phyloP scores from a whole-genome alignment of 1,140 invertebrate genomes.

The Pogonomyrmex californicus region DNA sequence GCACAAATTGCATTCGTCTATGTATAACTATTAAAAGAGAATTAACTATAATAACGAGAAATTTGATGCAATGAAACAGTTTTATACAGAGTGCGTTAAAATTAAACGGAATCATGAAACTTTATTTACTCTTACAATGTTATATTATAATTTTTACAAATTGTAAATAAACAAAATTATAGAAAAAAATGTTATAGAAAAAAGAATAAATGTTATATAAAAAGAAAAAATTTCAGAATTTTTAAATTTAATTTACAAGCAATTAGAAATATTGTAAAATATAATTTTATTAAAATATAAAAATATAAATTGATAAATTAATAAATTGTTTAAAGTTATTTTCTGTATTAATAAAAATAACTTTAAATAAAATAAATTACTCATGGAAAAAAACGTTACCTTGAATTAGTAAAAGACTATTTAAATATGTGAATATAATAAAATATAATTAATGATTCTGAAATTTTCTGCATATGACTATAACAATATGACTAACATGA shows the following conservation, averaged over 20 bases:
- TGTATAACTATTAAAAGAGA: constrained; percentile 25
- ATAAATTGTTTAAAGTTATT: background rate
- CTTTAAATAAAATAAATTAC: background rate
- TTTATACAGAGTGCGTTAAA: background rate
- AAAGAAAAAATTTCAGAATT: background rate
- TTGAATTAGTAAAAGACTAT: background rate
- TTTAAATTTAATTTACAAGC: background rate
- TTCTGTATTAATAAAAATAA: background rate
- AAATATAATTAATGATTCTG: too few species aligned
- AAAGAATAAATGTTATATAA: too few species aligned
- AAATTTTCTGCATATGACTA: too few species aligned
- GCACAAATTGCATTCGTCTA: background rate
- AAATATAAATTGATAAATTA: background rate
- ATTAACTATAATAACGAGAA: constrained; percentile 24
- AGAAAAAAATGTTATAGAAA: too few species aligned
- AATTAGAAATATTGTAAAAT: background rate
- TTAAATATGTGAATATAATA: background rate
- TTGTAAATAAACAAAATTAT: too few species aligned
- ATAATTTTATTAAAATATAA: background rate
- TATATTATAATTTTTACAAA: too few species aligned
- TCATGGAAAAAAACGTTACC: background rate
- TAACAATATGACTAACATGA: too few species aligned
- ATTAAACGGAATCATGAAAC: background rate
- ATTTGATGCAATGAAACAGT: constrained; percentile 21
- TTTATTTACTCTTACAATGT: background rate